Percentiles rank a stretch among this genome's conserved stretches.
phyloP scores from a whole-genome alignment of 2,797 vertebrate species.

The Sciurus carolinensis region DNA sequence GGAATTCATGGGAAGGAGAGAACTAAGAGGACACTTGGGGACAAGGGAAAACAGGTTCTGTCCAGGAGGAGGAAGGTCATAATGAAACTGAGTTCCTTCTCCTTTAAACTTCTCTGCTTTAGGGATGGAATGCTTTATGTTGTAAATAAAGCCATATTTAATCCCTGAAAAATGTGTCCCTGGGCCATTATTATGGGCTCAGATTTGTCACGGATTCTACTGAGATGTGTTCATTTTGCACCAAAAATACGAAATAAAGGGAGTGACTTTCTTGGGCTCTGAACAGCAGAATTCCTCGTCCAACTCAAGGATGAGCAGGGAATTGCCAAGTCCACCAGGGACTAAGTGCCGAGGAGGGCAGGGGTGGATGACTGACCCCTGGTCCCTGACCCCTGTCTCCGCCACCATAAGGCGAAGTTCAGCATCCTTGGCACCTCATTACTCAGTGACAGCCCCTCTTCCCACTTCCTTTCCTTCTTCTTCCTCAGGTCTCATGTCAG shows the following conservation, averaged over 20 bases:
- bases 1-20: not conserved
- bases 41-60: not conserved
- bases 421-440: not conserved
- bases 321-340: not conserved
- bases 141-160: not conserved
- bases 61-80: not conserved
- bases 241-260: not conserved
- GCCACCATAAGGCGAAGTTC: not conserved
- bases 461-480: too few species aligned
- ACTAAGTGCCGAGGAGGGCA: not conserved
- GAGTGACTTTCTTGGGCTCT: not conserved
- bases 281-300: not conserved
- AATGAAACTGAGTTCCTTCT: not conserved
- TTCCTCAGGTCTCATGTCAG: not conserved
- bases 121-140: not conserved
- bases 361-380: too few species aligned
- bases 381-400: not conserved
- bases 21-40: not conserved
- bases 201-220: slow-evolving; percentile 45
- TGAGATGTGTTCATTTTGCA: slow-evolving; percentile 47
- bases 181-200: not conserved
- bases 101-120: not conserved
- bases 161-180: not conserved
- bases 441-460: not conserved
- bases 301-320: not conserved